Evolutionary conservation across 1,140 invertebrate species (phyloP).

Genomic region (Heliothis subflexa): DNA sequence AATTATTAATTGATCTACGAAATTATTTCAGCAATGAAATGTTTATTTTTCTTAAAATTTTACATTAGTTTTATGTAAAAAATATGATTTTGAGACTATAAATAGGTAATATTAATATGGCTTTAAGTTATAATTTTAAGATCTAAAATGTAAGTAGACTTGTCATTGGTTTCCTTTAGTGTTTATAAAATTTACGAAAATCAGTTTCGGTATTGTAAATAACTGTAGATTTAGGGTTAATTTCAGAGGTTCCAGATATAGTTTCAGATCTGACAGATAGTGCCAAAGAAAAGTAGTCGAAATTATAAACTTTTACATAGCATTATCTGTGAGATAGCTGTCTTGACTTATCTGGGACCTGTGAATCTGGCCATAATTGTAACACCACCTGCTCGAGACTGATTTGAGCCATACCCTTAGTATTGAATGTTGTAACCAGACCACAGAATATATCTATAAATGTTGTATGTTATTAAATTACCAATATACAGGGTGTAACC

Average conservation of each 20-base stretch:
- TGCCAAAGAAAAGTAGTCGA: too few relatives aligned
- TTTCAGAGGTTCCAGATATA: too few relatives aligned
- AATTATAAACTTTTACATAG: too few relatives aligned
- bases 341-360: too few relatives aligned
- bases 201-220: conserved; percentile 73
- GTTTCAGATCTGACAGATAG: too few relatives aligned
- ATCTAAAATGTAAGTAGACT: conserved; percentile 22
- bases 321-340: too few relatives aligned
- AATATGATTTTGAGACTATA: conserved; percentile 26
- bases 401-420: conserved; percentile 73
- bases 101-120: conserved; percentile 39
- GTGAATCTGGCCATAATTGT: conserved; percentile 53
- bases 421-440: conserved; percentile 53
- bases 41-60: conserved; percentile 8
- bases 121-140: conserved; percentile 54
- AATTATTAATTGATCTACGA: neutral
- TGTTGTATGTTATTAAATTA: conserved; percentile 41
- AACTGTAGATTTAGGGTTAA: conserved; percentile 28
- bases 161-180: conserved; percentile 51
- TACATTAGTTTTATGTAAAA: conserved; percentile 22
- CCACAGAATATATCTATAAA: conserved; percentile 41
- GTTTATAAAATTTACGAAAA: conserved; percentile 48
- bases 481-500: conserved; percentile 39
- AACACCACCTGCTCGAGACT: conserved; percentile 72
- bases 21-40: conserved; percentile 3